Conservation (phyloP, 2,113 vertebrate species). For the Amia ocellicauda region DNA sequence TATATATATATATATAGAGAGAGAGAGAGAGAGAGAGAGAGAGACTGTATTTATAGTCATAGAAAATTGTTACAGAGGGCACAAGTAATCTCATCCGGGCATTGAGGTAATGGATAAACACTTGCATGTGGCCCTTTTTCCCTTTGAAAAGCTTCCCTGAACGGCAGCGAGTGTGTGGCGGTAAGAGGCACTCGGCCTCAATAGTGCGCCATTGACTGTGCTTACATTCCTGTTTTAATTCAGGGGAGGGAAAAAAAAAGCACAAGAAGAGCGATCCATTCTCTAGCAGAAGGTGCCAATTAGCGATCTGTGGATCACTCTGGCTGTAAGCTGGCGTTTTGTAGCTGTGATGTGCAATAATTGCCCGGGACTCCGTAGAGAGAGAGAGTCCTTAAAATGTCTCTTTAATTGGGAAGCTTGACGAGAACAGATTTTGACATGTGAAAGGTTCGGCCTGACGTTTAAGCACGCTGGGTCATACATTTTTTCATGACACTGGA, state of each 20-base stretch:
- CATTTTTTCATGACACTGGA: not conserved
- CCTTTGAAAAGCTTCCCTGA: not conserved
- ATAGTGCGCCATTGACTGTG: not conserved
- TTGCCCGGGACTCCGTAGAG: conserved; percentile 28
- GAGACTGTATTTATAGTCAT: not conserved
- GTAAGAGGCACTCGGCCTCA: not conserved
- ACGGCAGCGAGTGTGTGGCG: too few relatives aligned
- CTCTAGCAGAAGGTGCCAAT: conserved; percentile 36
- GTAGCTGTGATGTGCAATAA: conserved; percentile 47
- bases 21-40: too few relatives aligned
- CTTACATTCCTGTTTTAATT: not conserved
- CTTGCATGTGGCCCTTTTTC: not conserved
- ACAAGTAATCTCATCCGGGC: too few relatives aligned
- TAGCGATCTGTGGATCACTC: conserved; percentile 30
- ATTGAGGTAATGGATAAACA: not conserved
- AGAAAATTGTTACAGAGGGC: not conserved
- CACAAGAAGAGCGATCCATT: conserved; percentile 16
- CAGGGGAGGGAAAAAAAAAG: conserved; percentile 20
- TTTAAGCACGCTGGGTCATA: not conserved
- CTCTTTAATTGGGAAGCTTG: not conserved
- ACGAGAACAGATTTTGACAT: conserved; percentile 38
- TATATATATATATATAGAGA: too few relatives aligned
- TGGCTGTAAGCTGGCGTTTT: conserved; percentile 38
- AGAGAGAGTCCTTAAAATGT: conserved; percentile 37
- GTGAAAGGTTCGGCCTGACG: conserved; percentile 33